Evolutionary conservation across 2,797 vertebrate species (phyloP), one percentile per base, ranked within the genome.

Genomic region (Benthosema pterotum): DNA sequence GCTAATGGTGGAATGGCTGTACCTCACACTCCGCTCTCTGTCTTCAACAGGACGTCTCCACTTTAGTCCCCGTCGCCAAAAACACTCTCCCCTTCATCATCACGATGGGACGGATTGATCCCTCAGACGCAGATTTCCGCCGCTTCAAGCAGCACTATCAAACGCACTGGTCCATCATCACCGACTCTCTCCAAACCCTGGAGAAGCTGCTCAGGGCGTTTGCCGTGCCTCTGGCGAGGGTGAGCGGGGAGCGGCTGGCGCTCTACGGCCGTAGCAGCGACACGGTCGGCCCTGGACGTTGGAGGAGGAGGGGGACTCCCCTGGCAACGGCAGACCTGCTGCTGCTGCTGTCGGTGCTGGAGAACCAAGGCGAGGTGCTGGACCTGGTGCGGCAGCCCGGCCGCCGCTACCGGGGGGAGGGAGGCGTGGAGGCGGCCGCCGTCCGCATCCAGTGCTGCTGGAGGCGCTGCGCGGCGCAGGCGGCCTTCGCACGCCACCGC

Each of bases 401-500:
- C 77, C 95, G 89, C 74, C 88, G 93, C 50, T 94, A 91, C 85
- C 91, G 83, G 77, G 94, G 94, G 70, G 90, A 75, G 38, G 83
- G 88, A 17, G 94, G 94, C 3, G 25, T 1, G 0, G 57, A 78
- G 11, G 83, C 71, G 0, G 95, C 95, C 2, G 91, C 91, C 17
- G 67, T 82, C 32, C 86, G 53, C 81, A 92, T 95, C 69, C 94
- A 94, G 69, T 87, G 93, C 63, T 86, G 79, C 1, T 96, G 95
- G 94, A 89, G 91, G 72, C 63, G 93, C 52, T 77, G 74, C 55
- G 42, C 1, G 11, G 85, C 85, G 38, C 90, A 86, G 22, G 75
- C 58, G 32, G 70, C 83, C 77, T 95, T 90, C 65, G 57, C 92
- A 75, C 1, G 0, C 12, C 79, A 83, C 63, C 79, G 84, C 49